Evolutionary conservation across 2,113 vertebrate genomes (phyloP), one percentile per base, ranked within the genome.

Genomic region (Lathamus discolor): DNA sequence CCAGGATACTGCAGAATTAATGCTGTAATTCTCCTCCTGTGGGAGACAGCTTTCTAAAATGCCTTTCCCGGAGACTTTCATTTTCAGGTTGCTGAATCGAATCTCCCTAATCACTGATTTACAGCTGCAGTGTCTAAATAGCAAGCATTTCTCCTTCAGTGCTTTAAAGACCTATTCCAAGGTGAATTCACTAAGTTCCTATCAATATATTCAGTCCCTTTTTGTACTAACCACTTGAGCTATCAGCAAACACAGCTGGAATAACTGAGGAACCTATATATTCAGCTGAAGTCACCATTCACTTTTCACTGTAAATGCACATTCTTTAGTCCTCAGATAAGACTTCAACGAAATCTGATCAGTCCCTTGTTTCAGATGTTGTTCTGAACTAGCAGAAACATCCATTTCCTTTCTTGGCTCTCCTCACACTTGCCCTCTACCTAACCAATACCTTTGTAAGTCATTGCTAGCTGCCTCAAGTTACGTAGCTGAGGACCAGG

Each of bases 1-100:
- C 46, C 86, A 95, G 62, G 73, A 86, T 90, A 85, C 43, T 64
- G 76, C 83, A 83, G 86, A 90, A 96, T 86, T 95, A 90, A 84
- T 3, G 3, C 69, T 2, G 0, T 61, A 44, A 81, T 66, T 90
- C 88, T 91, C 54, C 54, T 89, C 66, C 61, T 48, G 25, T 19
- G 57, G 41, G 43, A 93, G 77, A 72, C 57, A 79, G 80, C 76
- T 94, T 92, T 93, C 77, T 72, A 81, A 92, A 96, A 90, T 1
- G 41, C 83, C 44, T 86, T 78, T 93, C 73, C 66, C 61, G 0
- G 1, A 93, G 80, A 92, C 74, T 81, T 73, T 35, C 35, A n/a
- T 92, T 93, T 93, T 75, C 83, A 90, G 77, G 57, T 78, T 90
- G 90, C 74, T 69, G 83, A 93, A 88, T 59, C 13, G 3, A 86